Percentiles rank a stretch among this genome's conserved stretches.
Evolutionary conservation across 1,140 invertebrate species (phyloP).

Genomic region (Tribolium castaneum): DNA sequence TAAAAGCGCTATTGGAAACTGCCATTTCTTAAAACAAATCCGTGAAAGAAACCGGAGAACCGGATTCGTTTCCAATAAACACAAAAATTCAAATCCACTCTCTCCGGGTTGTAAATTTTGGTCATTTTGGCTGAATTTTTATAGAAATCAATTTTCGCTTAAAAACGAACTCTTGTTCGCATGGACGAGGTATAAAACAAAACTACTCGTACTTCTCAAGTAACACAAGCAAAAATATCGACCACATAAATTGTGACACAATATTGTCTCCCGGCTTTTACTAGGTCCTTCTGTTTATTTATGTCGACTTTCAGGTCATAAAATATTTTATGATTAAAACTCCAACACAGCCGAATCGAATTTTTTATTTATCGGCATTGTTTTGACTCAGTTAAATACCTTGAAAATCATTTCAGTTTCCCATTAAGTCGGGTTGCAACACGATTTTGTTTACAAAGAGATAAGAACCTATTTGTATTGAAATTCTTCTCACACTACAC

Average conservation of each 20-base stretch:
- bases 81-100: slow-evolving; percentile 17
- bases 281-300: slow-evolving; percentile 15
- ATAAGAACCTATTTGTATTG: background rate
- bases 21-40: slow-evolving; percentile 14
- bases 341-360: background rate
- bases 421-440: background rate
- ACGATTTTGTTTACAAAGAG: background rate
- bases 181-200: background rate
- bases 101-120: background rate
- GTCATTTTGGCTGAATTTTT: background rate
- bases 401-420: background rate
- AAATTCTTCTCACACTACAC: background rate
- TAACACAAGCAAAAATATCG: slow-evolving; percentile 9
- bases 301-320: slow-evolving; percentile 10
- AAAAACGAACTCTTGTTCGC: background rate
- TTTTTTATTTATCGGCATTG: background rate
- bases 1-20: slow-evolving; percentile 3
- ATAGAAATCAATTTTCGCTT: background rate
- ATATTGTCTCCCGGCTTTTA: slow-evolving; percentile 13
- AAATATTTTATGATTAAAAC: slow-evolving; percentile 11
- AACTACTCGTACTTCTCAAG: background rate
- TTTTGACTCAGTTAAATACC: background rate
- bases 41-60: slow-evolving; percentile 4
- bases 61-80: slow-evolving; percentile 16
- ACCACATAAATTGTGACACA: slow-evolving; percentile 9